phyloP scores from a whole-genome alignment of 37 sponge, comb jelly and placozoan genomes.

The Axinella damicornis region DNA sequence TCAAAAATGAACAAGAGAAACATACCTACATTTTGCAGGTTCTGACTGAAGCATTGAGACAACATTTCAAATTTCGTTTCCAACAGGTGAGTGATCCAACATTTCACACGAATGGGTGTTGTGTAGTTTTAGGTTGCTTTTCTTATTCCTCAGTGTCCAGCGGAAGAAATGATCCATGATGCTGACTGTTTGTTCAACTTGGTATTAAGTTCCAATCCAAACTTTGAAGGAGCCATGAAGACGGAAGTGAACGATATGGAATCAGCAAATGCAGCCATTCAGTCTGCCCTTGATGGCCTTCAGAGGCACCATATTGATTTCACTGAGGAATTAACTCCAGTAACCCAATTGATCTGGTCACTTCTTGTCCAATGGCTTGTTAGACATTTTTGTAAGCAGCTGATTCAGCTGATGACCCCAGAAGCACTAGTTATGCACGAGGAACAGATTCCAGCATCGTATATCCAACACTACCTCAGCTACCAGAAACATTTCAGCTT shows the following conservation, averaged over 20 bases:
- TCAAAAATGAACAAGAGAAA: neutral
- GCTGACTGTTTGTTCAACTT: neutral
- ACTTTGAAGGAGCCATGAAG: neutral
- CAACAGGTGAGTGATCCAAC: neutral
- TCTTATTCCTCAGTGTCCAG: neutral
- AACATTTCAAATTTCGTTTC: neutral
- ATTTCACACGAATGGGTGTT: too few relatives aligned
- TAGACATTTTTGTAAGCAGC: slow-evolving; percentile 21
- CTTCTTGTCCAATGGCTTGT: slow-evolving; percentile 47
- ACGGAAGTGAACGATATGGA: too few relatives aligned
- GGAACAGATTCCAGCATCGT: slow-evolving; percentile 29
- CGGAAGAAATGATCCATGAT: neutral
- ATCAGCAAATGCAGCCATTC: too few relatives aligned
- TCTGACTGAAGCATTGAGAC: neutral
- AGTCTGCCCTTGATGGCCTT: too few relatives aligned
- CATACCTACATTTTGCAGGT: slow-evolving; percentile 5
- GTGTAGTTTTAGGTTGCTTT: neutral
- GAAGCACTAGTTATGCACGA: slow-evolving; percentile 45
- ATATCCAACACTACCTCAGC: slow-evolving; percentile 50
- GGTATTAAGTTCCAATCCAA: neutral
- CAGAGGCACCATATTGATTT: too few relatives aligned
- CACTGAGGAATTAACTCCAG: too few relatives aligned
- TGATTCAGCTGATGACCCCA: slow-evolving; percentile 62
- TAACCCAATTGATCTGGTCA: slow-evolving; percentile 5
- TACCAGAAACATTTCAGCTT: slow-evolving; percentile 77